Conservation (phyloP, 2,113 vertebrate genomes). For the Hemichromis elongatus region DNA sequence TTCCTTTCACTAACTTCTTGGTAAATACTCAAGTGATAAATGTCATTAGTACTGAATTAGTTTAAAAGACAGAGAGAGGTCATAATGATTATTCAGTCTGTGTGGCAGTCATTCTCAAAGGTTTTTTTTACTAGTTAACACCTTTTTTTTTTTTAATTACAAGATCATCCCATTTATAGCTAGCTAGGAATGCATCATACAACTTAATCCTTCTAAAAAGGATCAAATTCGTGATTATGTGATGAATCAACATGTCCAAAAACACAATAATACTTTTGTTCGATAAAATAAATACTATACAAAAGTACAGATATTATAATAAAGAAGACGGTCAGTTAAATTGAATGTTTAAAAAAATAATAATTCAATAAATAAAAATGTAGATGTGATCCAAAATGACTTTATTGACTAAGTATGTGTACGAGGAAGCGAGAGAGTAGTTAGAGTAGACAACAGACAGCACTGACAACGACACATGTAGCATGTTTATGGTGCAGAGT, state of each 20-base stretch:
- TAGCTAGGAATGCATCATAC: not conserved
- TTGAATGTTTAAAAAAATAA: not conserved
- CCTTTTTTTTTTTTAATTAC: not conserved
- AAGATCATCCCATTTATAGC: not conserved
- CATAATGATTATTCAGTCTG: rapidly evolving
- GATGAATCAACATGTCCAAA: not conserved
- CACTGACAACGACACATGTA: not conserved
- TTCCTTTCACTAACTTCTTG: not conserved
- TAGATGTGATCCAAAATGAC: not conserved
- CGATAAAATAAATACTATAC: not conserved
- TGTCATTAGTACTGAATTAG: not conserved
- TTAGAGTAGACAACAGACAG: not conserved
- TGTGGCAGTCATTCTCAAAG: rapidly evolving
- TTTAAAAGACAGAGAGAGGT: not conserved
- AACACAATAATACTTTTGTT: not conserved
- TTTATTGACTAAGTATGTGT: not conserved
- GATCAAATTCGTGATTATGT: rapidly evolving
- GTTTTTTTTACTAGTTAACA: not conserved
- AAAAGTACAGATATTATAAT: not conserved
- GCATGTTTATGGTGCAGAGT: not conserved
- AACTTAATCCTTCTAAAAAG: not conserved
- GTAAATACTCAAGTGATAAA: not conserved
- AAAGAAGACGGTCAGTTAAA: not conserved
- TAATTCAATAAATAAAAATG: not conserved
- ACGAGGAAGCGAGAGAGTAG: not conserved